Conservation (phyloP, 2,113 vertebrate genomes). For the Prunella fulvescens region DNA sequence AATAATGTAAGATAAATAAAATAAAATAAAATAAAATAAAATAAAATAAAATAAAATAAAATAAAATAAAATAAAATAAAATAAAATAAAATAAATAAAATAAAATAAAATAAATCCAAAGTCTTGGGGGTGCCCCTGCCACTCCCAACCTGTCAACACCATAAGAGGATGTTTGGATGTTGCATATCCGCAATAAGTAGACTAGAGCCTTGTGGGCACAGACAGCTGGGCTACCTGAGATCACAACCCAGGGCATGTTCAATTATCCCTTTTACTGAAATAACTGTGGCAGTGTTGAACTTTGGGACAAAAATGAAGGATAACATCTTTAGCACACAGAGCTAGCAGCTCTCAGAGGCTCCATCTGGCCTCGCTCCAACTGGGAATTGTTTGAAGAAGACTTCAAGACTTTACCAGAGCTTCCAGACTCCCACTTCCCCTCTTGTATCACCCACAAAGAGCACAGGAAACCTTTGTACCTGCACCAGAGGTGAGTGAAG, state of each 20-base stretch:
- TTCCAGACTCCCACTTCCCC: background rate
- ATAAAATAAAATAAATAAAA: too few species aligned
- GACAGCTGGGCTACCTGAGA: background rate
- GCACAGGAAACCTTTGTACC: background rate
- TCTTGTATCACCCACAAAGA: accelerated
- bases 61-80: too few species aligned
- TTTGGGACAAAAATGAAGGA: background rate
- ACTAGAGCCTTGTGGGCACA: background rate
- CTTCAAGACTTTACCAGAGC: background rate
- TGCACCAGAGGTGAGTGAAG: background rate
- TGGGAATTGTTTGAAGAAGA: background rate
- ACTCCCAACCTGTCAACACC: background rate
- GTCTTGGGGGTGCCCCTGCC: background rate
- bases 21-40: too few species aligned
- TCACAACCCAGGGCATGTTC: accelerated
- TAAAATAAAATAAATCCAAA: too few species aligned
- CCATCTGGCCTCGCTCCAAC: background rate
- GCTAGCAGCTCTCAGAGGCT: background rate
- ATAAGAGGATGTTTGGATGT: background rate
- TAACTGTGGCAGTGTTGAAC: accelerated
- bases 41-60: too few species aligned
- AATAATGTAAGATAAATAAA: too few species aligned
- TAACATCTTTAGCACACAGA: background rate
- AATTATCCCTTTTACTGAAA: background rate
- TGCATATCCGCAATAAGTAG: background rate